A percentile compares a stretch with the other conserved stretches of the same genome.
These are phyloP conservation scores for Stylophora pistillata DNA, from an alignment of 64 coral and sea anemone genomes.

Conservation along the genomic window DNA sequence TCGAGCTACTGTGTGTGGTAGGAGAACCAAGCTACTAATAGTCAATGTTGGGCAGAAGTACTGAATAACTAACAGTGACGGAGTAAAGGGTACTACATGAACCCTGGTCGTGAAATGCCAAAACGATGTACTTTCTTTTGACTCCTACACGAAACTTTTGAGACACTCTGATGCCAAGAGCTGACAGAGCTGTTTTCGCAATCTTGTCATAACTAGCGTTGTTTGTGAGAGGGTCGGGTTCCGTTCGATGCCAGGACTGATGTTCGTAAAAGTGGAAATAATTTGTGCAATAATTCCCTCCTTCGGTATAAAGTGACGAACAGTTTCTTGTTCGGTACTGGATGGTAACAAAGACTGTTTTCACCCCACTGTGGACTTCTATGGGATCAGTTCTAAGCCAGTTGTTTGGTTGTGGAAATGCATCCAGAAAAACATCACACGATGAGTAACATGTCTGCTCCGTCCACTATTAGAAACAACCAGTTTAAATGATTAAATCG, in stretches of 20 bases:
- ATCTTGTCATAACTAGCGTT: not conserved
- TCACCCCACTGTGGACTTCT: not conserved
- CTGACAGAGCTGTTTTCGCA: not conserved
- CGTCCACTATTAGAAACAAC: too few species aligned
- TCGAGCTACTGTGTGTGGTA: not conserved
- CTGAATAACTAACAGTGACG: not conserved
- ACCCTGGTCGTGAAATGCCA: not conserved
- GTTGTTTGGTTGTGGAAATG: not conserved
- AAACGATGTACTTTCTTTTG: not conserved
- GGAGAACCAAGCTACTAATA: not conserved
- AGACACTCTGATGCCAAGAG: not conserved
- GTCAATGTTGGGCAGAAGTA: not conserved
- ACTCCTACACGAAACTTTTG: not conserved
- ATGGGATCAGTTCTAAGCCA: not conserved
- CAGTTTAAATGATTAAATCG: too few species aligned
- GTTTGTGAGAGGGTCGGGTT: not conserved
- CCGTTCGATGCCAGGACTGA: not conserved
- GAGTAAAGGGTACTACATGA: not conserved
- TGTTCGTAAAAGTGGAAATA: not conserved
- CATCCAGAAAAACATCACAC: too few species aligned
- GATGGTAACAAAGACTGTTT: not conserved
- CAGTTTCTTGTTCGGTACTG: not conserved
- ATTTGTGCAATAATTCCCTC: not conserved
- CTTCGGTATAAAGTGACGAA: not conserved
- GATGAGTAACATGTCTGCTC: too few species aligned